A percentile compares a stretch with the other conserved stretches of the same genome.
Evolutionary conservation across 2,113 vertebrate genomes (phyloP).

Genomic region (Stigmatopora nigra): DNA sequence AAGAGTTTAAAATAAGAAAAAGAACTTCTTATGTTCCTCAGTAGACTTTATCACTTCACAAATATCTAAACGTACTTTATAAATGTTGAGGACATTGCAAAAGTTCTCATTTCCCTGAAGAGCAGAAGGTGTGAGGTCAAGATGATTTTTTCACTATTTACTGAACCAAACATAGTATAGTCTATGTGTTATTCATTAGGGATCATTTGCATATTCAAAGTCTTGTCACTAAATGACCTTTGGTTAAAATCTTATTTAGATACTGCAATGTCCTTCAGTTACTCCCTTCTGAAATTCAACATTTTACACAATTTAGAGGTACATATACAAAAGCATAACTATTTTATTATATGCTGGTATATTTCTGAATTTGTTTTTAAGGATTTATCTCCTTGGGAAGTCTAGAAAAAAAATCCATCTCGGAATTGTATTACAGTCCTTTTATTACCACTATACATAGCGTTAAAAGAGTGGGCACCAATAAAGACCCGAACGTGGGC

Average conservation of each 20-base stretch:
- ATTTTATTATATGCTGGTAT: neutral
- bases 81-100: neutral
- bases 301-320: neutral
- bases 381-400: neutral
- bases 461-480: neutral
- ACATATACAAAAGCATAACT: neutral
- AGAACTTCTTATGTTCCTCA: too few relatives aligned
- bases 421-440: neutral
- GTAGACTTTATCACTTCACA: neutral
- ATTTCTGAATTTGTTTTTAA: neutral
- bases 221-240: neutral
- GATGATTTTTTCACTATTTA: constrained; percentile 14
- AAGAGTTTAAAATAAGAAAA: neutral
- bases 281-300: neutral
- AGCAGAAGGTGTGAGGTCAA: constrained; percentile 27
- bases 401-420: neutral
- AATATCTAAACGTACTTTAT: neutral
- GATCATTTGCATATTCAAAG: neutral
- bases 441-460: neutral
- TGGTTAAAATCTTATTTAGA: neutral
- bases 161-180: neutral
- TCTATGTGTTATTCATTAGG: neutral
- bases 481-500: neutral
- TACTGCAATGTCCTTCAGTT: neutral
- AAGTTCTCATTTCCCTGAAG: constrained; percentile 14